These are phyloP conservation scores for Cryptoprocta ferox DNA, from an alignment of 2,797 vertebrate species.

Conservation along the genomic window DNA sequence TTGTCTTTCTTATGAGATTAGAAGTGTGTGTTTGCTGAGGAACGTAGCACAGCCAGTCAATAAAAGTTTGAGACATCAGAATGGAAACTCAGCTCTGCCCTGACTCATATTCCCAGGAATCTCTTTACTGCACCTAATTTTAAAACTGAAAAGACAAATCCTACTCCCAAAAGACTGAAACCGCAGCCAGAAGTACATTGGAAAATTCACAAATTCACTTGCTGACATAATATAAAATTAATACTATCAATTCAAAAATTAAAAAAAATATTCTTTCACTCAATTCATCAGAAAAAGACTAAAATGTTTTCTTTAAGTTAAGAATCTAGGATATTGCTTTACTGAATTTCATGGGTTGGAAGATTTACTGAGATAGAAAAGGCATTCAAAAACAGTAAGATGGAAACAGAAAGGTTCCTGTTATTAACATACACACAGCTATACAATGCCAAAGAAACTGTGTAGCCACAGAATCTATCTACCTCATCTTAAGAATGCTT, in stretches of 20 bases:
- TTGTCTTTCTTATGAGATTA: not conserved
- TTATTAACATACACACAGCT: not conserved
- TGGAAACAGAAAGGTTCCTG: not conserved
- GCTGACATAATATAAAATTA: constrained; percentile 14
- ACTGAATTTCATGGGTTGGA: constrained; percentile 13
- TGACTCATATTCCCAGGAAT: not conserved
- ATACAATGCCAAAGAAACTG: not conserved
- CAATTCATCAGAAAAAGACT: constrained; percentile 40
- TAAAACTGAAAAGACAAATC: constrained; percentile 21
- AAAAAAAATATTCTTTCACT: not conserved
- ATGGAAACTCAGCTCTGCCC: not conserved
- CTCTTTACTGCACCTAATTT: not conserved
- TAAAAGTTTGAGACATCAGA: not conserved
- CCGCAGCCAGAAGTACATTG: not conserved
- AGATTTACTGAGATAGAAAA: constrained; percentile 43
- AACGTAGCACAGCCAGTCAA: not conserved
- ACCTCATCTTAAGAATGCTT: not conserved
- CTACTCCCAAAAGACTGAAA: not conserved
- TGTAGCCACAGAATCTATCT: not conserved
- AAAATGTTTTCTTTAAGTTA: constrained; percentile 39
- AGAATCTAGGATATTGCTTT: constrained; percentile 17
- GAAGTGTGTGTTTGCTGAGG: not conserved
- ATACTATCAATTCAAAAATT: not conserved
- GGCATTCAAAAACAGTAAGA: not conserved
- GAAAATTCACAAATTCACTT: constrained; percentile 46